Evolutionary conservation across 2,113 vertebrate genomes (phyloP), one percentile per base, ranked within the genome.

Genomic region (Scopus umbretta): DNA sequence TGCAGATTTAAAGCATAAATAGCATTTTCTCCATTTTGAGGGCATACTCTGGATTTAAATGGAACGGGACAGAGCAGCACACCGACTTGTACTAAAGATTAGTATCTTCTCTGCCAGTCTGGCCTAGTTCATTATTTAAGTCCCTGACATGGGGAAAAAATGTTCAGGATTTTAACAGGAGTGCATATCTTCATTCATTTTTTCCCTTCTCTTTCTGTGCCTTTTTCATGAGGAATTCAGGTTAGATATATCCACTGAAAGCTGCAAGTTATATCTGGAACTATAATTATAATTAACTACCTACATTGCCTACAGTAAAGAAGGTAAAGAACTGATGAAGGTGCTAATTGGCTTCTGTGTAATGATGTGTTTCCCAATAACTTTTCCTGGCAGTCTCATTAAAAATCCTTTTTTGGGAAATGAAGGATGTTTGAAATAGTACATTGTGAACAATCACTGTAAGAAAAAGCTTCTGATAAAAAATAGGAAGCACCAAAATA

Each of bases 71-170:
- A 56, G 52, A 61, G 49, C 21, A 56, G 25, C 43, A 52, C 40
- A 13, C 10, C 34, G 61, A 36, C 22, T 75, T 65, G 16, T 16
- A 25, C 65, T 84, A 16, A 23, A 85, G 89, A 88, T 66, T 0
- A 88, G 17, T 68, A 55, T 70, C n/a, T 80, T 27, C 49, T 56
- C 40, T 85, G 18, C 20, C n/a, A 27, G 38, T 30, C n/a, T 81
- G 42, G 8, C 26, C 61, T 65, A 30, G 32, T 50, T 85, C 27
- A 32, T 50, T 85, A 30, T 75, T 87, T 70, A 76, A n/a, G 49
- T 29, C 13, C 16, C 40, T 47, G 22, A 43, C 0, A 0, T 25
- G 15, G 16, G 17, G 47, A 13, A 59, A 78, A 80, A 78, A 3
- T 4, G 11, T 27, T 62, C 53, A 62, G 59, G 67, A 59, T 93